Base-by-base conservation (phyloP, 2,113 vertebrate genomes). In the Ariopsis seemanni region DNA sequence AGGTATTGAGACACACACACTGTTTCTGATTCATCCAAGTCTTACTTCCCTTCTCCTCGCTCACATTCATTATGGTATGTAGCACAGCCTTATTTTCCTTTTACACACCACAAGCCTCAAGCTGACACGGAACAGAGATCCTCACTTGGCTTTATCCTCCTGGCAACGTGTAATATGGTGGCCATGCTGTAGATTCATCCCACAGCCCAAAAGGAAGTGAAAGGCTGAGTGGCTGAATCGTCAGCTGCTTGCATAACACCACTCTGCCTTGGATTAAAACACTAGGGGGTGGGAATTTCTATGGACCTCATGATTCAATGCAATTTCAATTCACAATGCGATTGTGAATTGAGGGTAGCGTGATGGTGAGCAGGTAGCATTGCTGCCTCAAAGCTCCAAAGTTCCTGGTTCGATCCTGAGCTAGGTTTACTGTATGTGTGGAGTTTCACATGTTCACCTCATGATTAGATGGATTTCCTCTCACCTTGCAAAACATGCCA, bases 1-100 rank as follows among this genome's bases (percentile, higher is more conserved):
- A 85, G 83, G 27, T 34, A 72, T 34, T 5, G 6, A 71, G 14
- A 67, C 52, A 52, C 22, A 52, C 84, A 63, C 34, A 27, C 1
- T 27, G 55, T 79, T 77, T 75, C 86, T 82, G 58, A 85, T 85
- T 89, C 67, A 85, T 75, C 71, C 65, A n/a, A 52, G 42, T 62
- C 22, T n/a, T 84, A 50, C 75, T 50, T 72, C 55, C 74, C n/a
- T 7, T 81, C 48, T 83, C n/a, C 52, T 60, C 1, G n/a, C 22
- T 85, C 71, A 60, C 60, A n/a, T 78, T 55, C 53, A 14, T 52
- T 6, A 18, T 63, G 53, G 78, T 81, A 78, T 85, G 77, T 62
- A 82, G 85, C 75, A 83, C 17, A 27, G 63, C 57, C 34, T 87
- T 18, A 10, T 20, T 77, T 62, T 48, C 60, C 83, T 20, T 77